phyloP scores from a whole-genome alignment of 2,888 invertebrate species.

The Athetis lepigone region DNA sequence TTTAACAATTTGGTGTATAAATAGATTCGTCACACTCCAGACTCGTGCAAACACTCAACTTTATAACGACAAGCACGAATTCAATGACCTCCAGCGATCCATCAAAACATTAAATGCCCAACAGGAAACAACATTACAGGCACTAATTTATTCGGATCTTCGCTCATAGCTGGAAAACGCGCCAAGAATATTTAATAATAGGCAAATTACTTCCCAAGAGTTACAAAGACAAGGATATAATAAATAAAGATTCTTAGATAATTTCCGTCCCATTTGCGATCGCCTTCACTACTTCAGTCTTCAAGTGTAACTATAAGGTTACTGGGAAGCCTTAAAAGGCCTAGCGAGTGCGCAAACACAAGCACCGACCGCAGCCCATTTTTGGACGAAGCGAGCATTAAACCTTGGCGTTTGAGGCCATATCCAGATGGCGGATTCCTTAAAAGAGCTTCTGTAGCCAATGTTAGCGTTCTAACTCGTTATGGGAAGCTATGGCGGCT shows the following conservation, averaged over 20 bases:
- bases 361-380: conserved; percentile 78
- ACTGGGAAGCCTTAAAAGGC: conserved; percentile 84
- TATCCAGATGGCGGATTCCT: conserved; percentile 69
- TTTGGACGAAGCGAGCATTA: conserved; percentile 76
- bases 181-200: conserved; percentile 43
- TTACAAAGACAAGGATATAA: conserved; percentile 23
- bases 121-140: conserved; percentile 54
- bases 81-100: conserved; percentile 54
- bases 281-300: conserved; percentile 70
- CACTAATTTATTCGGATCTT: conserved; percentile 52
- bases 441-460: conserved; percentile 57
- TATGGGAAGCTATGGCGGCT: conserved; percentile 39
- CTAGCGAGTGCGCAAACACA: conserved; percentile 75
- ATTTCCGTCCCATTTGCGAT: conserved; percentile 72
- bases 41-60: neutral
- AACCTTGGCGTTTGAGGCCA: conserved; percentile 73
- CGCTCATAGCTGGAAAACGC: conserved; percentile 44
- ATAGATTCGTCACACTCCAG: conserved; percentile 3
- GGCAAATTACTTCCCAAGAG: conserved; percentile 28
- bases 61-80: conserved; percentile 15
- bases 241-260: conserved; percentile 42
- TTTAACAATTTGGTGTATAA: neutral
- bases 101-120: conserved; percentile 38
- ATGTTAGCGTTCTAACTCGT: conserved; percentile 58
- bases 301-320: conserved; percentile 80